Percentiles rank a stretch among this genome's conserved stretches.
Evolutionary conservation across 2,113 vertebrate species (phyloP).

Genomic region (Plotosus lineatus): DNA sequence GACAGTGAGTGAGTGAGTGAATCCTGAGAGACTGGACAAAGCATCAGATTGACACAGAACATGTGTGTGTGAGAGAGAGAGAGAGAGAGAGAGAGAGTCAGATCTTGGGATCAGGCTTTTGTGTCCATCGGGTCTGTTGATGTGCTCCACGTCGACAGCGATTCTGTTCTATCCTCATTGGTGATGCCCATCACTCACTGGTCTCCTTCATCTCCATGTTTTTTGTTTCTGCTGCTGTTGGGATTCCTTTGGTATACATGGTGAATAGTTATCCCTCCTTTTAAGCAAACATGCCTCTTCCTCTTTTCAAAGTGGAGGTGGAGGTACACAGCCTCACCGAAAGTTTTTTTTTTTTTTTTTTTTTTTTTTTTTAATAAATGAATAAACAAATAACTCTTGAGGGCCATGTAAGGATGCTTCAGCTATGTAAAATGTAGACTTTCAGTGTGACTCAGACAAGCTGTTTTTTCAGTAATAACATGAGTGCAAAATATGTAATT

Average conservation of each 20-base stretch:
- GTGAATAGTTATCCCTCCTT: background rate
- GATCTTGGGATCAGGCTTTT: slow-evolving; percentile 28
- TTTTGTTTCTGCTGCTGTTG: background rate
- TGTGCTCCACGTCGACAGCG: slow-evolving; percentile 23
- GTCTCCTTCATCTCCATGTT: slow-evolving; percentile 20
- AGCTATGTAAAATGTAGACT: slow-evolving; percentile 65
- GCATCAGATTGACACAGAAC: background rate
- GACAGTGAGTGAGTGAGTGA: background rate
- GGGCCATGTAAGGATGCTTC: slow-evolving; percentile 61
- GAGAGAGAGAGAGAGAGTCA: background rate
- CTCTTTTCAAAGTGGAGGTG: background rate
- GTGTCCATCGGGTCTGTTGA: slow-evolving; percentile 25
- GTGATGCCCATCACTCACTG: background rate
- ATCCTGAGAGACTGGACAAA: slow-evolving; percentile 6
- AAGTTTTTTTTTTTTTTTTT: slow-evolving; percentile 50
- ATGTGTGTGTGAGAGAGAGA: background rate
- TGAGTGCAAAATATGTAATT: slow-evolving; percentile 58
- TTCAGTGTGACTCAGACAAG: slow-evolving; percentile 56
- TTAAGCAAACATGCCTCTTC: slow-evolving; percentile 15
- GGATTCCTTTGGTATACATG: background rate
- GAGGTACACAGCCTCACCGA: slow-evolving; percentile 46
- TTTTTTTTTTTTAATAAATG: too few species aligned
- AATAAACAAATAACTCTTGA: background rate
- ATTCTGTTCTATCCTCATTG: slow-evolving; percentile 1
- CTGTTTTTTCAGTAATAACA: slow-evolving; percentile 62